A percentile compares a stretch with the other conserved stretches of the same genome.
phyloP scores from a whole-genome alignment of 2,113 vertebrate genomes.

The Chlamydotis undulata region DNA sequence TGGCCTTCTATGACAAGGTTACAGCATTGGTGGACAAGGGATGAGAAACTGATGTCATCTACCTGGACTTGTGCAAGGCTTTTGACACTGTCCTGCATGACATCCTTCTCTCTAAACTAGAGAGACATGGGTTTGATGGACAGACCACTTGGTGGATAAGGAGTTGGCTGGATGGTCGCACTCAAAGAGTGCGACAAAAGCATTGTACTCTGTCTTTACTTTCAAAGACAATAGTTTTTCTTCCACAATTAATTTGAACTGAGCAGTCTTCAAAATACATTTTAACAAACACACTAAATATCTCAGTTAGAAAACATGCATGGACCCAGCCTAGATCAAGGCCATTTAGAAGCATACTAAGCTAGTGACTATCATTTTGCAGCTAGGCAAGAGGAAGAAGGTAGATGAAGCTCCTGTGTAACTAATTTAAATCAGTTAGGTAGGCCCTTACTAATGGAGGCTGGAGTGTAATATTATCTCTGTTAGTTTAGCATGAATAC shows the following conservation, averaged over 20 bases:
- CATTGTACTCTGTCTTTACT: neutral
- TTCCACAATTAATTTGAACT: neutral
- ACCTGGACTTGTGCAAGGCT: too few relatives aligned
- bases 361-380: neutral
- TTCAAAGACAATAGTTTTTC: neutral
- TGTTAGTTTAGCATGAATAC: neutral
- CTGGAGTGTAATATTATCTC: neutral
- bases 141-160: too few relatives aligned
- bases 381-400: neutral
- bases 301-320: neutral
- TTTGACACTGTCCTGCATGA: too few relatives aligned
- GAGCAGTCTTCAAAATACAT: neutral
- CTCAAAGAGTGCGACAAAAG: too few relatives aligned
- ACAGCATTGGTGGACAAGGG: too few relatives aligned
- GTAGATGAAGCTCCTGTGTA: neutral
- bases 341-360: neutral
- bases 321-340: neutral
- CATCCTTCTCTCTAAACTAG: too few relatives aligned
- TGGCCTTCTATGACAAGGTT: too few relatives aligned
- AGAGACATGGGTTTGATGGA: too few relatives aligned
- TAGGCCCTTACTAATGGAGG: neutral
- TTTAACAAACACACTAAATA: neutral
- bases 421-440: neutral
- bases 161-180: too few relatives aligned
- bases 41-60: too few relatives aligned